Evolutionary conservation across 2,113 vertebrate genomes (phyloP).

Genomic region (Bubo scandiacus): DNA sequence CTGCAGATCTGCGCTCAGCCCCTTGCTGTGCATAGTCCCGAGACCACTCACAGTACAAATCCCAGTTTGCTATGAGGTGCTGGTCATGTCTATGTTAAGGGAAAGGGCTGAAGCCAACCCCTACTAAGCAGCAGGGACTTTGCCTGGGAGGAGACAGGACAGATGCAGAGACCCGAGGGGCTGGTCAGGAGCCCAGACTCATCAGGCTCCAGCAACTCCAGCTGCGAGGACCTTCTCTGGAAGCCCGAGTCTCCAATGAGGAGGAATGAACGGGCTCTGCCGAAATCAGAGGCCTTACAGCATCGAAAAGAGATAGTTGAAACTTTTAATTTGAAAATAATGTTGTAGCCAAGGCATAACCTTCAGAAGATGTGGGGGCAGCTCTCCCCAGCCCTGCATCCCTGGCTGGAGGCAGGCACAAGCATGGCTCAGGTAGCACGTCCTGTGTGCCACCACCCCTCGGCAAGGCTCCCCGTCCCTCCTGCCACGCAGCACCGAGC

Average conservation of each 20-base stretch:
- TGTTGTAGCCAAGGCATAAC: not conserved
- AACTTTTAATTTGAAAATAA: not conserved
- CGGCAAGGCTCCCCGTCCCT: not conserved
- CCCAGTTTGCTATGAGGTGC: not conserved
- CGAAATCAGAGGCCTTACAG: not conserved
- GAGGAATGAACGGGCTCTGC: not conserved
- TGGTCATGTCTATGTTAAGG: not conserved
- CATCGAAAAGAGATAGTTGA: not conserved
- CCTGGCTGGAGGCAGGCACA: not conserved
- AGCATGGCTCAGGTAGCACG: accelerated
- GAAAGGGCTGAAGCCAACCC: not conserved
- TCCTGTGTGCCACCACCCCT: not conserved
- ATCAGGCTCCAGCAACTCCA: not conserved
- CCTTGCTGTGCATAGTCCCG: not conserved
- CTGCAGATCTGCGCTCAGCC: not conserved
- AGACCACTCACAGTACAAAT: not conserved
- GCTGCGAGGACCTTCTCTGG: not conserved
- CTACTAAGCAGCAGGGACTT: not conserved
- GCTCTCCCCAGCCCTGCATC: not conserved
- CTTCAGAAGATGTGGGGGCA: not conserved
- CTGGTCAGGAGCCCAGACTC: not conserved
- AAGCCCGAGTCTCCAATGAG: accelerated
- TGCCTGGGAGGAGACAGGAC: not conserved
- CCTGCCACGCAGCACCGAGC: not conserved
- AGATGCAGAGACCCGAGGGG: not conserved